Conservation (phyloP, 2,888 invertebrate genomes). For the Macroteleia sp. region DNA sequence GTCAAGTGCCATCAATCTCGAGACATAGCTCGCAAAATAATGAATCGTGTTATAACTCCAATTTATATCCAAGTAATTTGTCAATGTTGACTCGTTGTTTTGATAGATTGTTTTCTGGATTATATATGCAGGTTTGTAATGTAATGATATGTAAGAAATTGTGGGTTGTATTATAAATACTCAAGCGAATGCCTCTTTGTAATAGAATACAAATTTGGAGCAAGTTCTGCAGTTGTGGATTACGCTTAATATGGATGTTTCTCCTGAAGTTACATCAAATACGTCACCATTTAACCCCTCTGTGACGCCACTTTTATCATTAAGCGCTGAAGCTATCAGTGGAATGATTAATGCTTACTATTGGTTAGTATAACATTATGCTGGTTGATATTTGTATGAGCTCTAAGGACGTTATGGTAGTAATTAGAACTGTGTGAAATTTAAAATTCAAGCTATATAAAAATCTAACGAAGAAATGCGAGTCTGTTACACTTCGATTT, state of each 20-base stretch:
- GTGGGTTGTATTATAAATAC: neutral
- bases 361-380: no score
- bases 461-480: no score
- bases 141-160: neutral
- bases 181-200: no score
- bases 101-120: constrained; percentile 88
- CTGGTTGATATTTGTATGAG: no score
- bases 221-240: constrained; percentile 94
- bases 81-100: constrained; percentile 89
- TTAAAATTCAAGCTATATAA: no score
- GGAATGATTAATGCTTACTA: constrained; percentile 88
- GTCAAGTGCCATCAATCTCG: constrained; percentile 55
- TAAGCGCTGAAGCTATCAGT: constrained; percentile 88
- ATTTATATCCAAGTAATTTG: constrained; percentile 76
- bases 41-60: constrained; percentile 76
- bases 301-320: constrained; percentile 87
- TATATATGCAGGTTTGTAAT: constrained; percentile 85
- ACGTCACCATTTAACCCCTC: constrained; percentile 86
- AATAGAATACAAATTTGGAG: constrained; percentile 91
- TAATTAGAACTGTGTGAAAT: no score
- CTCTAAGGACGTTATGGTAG: no score
- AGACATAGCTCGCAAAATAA: constrained; percentile 54
- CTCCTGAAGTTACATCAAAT: constrained; percentile 81
- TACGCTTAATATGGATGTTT: constrained; percentile 89
- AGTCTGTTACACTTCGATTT: no score